Evolutionary conservation across 1,140 invertebrate genomes (phyloP), one percentile per base, ranked within the genome.

Genomic region (Physella acuta): DNA sequence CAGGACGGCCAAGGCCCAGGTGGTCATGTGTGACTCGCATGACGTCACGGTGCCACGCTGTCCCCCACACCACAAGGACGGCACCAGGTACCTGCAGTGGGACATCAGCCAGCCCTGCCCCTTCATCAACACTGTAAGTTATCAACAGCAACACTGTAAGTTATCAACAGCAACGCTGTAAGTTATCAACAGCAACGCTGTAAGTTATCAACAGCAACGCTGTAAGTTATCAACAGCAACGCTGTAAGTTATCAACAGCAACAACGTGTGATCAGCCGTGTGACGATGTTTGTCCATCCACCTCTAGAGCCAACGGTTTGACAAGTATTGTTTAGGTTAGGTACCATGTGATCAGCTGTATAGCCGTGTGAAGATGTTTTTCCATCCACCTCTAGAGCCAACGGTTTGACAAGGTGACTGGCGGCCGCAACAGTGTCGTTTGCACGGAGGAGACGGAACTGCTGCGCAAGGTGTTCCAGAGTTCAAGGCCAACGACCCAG

Each of bases 341-440:
- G n/a, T n/a, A n/a, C n/a, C n/a, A n/a, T n/a, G n/a, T n/a, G n/a
- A n/a, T n/a, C n/a, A n/a, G n/a, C n/a, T n/a, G n/a, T n/a, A n/a
- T n/a, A n/a, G n/a, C n/a, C n/a, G n/a, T n/a, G n/a, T n/a, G n/a
- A n/a, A n/a, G n/a, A n/a, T n/a, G n/a, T n/a, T n/a, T n/a, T n/a
- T n/a, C n/a, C n/a, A n/a, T n/a, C n/a, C n/a, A n/a, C 24, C 30
- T 56, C 2, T 28, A 24, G 20, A 34, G 49, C 11, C n/a, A 3
- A 5, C 31, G 14, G 24, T 14, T 36, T 31, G 30, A 16, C 30
- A 16, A 4, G 14, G 8, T 81, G 37, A 59, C 66, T 17, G 63
- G 76, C 61, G 67, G 60, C 2, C 56, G 72, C 26, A 81, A 81
- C 71, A 73, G 70, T 49, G 73, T 81, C 58, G 76, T 77, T 11